Percentiles rank a stretch among this genome's conserved stretches.
phyloP scores from a whole-genome alignment of 2,113 vertebrate species.

The Salvelinus fontinalis region DNA sequence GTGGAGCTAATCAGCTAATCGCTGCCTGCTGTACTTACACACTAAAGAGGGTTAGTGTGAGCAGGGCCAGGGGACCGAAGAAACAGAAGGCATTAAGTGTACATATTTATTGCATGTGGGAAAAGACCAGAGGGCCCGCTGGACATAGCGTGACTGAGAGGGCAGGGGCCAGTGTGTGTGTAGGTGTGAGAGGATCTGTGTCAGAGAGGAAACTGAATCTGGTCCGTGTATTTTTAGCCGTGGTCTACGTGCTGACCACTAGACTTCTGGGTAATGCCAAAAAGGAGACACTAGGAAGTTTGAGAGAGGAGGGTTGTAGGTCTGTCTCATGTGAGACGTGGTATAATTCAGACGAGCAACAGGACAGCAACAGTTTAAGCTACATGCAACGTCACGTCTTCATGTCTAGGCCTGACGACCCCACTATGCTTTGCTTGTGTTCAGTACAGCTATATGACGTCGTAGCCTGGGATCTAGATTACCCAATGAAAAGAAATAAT shows the following conservation, averaged over 20 bases:
- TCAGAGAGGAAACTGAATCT: neutral
- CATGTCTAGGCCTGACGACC: no score
- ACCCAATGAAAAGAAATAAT: no score
- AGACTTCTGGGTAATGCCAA: neutral
- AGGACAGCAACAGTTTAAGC: no score
- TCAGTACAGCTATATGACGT: no score
- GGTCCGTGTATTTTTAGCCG: neutral
- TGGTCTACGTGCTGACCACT: neutral
- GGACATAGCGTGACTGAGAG: neutral
- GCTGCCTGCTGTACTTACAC: slow-evolving; percentile 22
- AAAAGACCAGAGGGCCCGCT: neutral
- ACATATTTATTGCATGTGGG: neutral
- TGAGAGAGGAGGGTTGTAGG: neutral
- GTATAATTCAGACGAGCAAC: no score
- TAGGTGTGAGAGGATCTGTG: neutral
- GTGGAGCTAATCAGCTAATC: slow-evolving; percentile 36
- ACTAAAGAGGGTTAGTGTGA: slow-evolving; percentile 1
- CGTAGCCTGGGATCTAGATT: no score
- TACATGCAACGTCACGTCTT: no score
- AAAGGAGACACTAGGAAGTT: neutral
- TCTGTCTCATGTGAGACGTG: no score
- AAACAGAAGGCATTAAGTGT: neutral
- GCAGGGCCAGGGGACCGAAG: neutral
- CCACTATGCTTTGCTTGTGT: no score
- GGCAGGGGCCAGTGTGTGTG: neutral